A percentile compares a stretch with the other conserved stretches of the same genome.
These are phyloP conservation scores for Muntiacus reevesi DNA, from an alignment of 2,113 vertebrate genomes.

Conservation along the genomic window DNA sequence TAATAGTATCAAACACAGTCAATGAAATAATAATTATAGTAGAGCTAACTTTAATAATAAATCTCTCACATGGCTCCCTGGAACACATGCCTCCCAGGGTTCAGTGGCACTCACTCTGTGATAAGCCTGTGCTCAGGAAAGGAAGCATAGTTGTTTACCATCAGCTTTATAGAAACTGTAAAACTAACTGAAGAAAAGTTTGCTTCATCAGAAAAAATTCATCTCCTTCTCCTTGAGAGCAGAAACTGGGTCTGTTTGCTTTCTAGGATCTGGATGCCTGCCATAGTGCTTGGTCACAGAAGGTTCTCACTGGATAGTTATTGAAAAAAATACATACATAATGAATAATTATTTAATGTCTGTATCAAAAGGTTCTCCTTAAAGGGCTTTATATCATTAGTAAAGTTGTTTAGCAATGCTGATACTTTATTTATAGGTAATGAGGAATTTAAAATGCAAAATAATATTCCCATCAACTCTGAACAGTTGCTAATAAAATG, in stretches of 20 bases:
- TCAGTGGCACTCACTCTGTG: background rate
- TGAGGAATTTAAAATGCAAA: background rate
- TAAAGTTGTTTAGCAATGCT: background rate
- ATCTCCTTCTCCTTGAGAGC: background rate
- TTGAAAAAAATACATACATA: background rate
- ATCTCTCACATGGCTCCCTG: background rate
- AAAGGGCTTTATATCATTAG: background rate
- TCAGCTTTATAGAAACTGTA: background rate
- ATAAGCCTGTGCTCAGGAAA: background rate
- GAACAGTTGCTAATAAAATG: background rate
- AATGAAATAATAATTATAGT: conserved; percentile 48
- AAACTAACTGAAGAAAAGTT: conserved; percentile 23
- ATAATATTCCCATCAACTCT: background rate
- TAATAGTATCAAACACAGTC: conserved; percentile 27
- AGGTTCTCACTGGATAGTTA: background rate
- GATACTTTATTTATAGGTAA: background rate
- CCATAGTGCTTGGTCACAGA: no score
- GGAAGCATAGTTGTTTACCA: background rate
- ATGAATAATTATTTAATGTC: background rate
- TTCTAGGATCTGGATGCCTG: background rate
- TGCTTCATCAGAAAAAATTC: background rate
- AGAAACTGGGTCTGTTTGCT: background rate
- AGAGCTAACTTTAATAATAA: conserved; percentile 19
- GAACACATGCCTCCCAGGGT: background rate
- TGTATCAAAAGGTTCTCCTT: background rate